Evolutionary conservation across 2,113 vertebrate species (phyloP), one percentile per base, ranked within the genome.

Genomic region (Pangasianodon gigas): DNA sequence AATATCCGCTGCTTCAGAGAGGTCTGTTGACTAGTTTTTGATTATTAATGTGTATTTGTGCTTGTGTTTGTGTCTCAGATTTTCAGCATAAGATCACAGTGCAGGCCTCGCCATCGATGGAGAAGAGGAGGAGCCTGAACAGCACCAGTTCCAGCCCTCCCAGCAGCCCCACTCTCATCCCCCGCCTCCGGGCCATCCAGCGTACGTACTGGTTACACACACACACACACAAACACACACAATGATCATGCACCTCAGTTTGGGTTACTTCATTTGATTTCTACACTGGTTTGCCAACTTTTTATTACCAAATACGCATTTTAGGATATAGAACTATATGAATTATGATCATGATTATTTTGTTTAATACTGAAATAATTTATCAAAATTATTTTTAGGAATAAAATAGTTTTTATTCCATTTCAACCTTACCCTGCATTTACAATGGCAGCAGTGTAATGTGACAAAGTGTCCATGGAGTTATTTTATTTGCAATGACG

Each of bases 41-140:
- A 86, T 13, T 88, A 13, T 80, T 2, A 32, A 37, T 87, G 54
- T 91, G 85, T 37, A 21, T 48, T 88, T 89, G 24, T 89, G 1
- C 60, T 0, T 89, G 1, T 91, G 56, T 79, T 69, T 87, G 18
- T 80, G 29, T 58, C 18, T 21, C 86, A 99, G 98, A 99, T 95
- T 99, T 99, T 93, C 98, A 99, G 93, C 98, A 99, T 91, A 99
- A 99, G 94, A 99, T 99, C 93, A 99, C 98, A 0, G 98, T 99
- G 82, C 98, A 99, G 94, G 98, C 98, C 10, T 99, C 98, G 0
- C 98, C 98, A 10, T 97, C 96, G 89, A 94, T 98, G 96, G 98
- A 98, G 94, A 98, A 97, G 94, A 96, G 98, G 89, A 95, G 97
- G 90, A 99, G 98, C 91, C 95, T 98, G 87, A 97, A 98, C 85